These are phyloP conservation scores for Parauchenoglanis punctatus DNA, from an alignment of 2,797 vertebrate genomes.

Conservation along the genomic window DNA sequence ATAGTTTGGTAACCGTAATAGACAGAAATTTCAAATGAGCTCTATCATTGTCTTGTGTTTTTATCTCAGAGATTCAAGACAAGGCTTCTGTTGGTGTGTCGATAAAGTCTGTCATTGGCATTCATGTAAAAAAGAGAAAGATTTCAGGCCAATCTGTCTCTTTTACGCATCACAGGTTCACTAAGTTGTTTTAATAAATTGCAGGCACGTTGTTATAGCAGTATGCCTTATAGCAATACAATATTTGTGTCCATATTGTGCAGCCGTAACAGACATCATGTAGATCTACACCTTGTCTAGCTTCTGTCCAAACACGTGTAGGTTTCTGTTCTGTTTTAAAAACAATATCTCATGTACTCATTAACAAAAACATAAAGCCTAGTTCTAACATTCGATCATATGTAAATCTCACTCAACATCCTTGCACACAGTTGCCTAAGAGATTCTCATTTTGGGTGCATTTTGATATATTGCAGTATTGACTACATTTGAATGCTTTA, in stretches of 20 bases:
- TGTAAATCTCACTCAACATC: not conserved
- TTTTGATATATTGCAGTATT: conserved; percentile 1
- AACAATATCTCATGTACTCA: not conserved
- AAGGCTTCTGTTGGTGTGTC: not conserved
- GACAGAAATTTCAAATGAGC: conserved; percentile 4
- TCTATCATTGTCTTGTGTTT: not conserved
- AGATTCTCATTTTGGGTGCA: not conserved
- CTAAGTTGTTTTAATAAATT: not conserved
- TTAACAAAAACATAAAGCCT: not conserved
- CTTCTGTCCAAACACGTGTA: not conserved
- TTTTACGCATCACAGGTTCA: not conserved
- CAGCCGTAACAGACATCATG: not conserved
- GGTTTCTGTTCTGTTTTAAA: not conserved
- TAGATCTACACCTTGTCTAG: not conserved
- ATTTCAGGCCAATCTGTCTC: not conserved
- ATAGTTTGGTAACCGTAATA: not conserved
- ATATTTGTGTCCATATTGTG: not conserved
- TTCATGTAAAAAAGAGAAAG: not conserved
- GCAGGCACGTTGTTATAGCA: not conserved
- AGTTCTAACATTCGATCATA: not conserved
- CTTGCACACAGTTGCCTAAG: not conserved
- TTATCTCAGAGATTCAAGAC: not conserved
- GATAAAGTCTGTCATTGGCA: not conserved
- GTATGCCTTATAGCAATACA: not conserved
- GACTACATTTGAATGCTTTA: not conserved